phyloP scores from a whole-genome alignment of 1,140 invertebrate genomes.

The Listronotus bonariensis region DNA sequence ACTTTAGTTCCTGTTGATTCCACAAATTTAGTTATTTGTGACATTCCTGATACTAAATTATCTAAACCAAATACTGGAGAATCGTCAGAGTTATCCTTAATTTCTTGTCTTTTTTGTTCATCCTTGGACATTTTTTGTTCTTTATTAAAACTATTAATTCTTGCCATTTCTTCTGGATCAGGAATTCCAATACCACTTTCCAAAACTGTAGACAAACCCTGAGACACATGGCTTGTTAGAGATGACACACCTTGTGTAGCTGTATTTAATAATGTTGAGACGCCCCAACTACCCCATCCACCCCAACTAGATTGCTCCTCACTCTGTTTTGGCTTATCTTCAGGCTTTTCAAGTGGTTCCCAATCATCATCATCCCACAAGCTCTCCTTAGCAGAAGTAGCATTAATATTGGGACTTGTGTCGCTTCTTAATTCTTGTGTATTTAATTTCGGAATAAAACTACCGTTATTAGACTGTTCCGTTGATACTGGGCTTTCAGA shows the following conservation, averaged over 20 bases:
- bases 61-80: slow-evolving; percentile 61
- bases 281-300: slow-evolving; percentile 70
- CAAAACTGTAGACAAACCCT: slow-evolving; percentile 74
- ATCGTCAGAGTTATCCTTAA: slow-evolving; percentile 1
- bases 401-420: neutral
- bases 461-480: slow-evolving; percentile 1
- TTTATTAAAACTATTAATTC: slow-evolving; percentile 51
- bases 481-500: slow-evolving; percentile 2
- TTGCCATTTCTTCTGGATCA: slow-evolving; percentile 74
- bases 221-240: slow-evolving; percentile 77
- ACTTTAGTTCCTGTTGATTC: slow-evolving; percentile 73
- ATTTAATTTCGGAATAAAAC: neutral
- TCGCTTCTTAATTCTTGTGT: neutral
- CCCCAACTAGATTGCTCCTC: slow-evolving; percentile 43
- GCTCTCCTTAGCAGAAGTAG: slow-evolving; percentile 16
- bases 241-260: slow-evolving; percentile 74
- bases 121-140: slow-evolving; percentile 6
- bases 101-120: neutral
- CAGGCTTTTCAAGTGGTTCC: slow-evolving; percentile 43
- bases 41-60: slow-evolving; percentile 69
- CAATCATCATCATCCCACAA: slow-evolving; percentile 44
- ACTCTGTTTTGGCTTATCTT: slow-evolving; percentile 17
- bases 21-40: slow-evolving; percentile 69
- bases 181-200: slow-evolving; percentile 77
- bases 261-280: slow-evolving; percentile 72